Evolutionary conservation across 2,797 vertebrate species (phyloP).

Genomic region (Tenualosa thibaudeaui): DNA sequence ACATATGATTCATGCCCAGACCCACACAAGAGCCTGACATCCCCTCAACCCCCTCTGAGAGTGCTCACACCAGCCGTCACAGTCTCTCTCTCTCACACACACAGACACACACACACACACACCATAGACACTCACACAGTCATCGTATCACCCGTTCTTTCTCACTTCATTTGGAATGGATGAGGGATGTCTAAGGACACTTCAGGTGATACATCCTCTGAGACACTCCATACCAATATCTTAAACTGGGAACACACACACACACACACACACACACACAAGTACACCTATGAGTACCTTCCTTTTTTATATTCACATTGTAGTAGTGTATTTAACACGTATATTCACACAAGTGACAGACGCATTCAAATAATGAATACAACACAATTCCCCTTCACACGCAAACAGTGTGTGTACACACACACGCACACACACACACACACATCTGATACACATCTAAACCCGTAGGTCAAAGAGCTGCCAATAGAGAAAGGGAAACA

Average conservation of each 20-base stretch:
- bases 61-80: not conserved
- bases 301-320: not conserved
- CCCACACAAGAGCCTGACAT: constrained; percentile 60
- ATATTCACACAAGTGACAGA: not conserved
- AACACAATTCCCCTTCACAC: not conserved
- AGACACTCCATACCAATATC: constrained; percentile 31
- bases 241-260: not conserved
- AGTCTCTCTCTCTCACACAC: not conserved
- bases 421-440: constrained; percentile 8
- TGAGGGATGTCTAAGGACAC: constrained; percentile 46
- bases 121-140: not conserved
- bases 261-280: not conserved
- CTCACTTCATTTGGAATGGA: constrained; percentile 40
- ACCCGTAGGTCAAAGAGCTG: constrained; percentile 62
- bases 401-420: not conserved
- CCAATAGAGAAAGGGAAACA: constrained; percentile 52
- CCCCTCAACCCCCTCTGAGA: constrained; percentile 27
- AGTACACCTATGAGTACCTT: too few relatives aligned
- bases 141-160: not conserved
- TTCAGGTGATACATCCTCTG: constrained; percentile 49
- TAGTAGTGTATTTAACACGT: not conserved
- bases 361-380: not conserved
- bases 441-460: constrained; percentile 46
- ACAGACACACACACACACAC: not conserved
- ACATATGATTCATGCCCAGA: constrained; percentile 76